Evolutionary conservation across 2,113 vertebrate species (phyloP), one percentile per base, ranked within the genome.

Genomic region (Zosterops borbonicus): DNA sequence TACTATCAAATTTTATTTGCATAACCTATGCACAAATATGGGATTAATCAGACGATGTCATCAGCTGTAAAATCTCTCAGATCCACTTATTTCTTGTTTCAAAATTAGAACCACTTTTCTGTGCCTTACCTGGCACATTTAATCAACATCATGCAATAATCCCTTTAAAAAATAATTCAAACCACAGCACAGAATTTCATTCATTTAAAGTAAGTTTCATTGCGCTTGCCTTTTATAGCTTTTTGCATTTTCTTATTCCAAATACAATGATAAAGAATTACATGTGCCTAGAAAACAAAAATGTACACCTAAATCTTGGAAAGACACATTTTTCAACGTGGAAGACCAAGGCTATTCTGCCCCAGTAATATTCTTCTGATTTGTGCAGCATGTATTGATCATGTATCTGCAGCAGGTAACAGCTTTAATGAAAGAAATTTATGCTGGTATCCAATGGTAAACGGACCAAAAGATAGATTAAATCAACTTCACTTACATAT

Each of bases 401-500:
- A n/a, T 9, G 12, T 46, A 6, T 47, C 46, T 82, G 41, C 27
- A 69, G 39, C 12, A 73, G 27, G 3, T 41, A 47, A 22, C 16
- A 62, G 3, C 9, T 65, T 64, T 14, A 68, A 44, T 37, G 23
- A 87, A 91, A 46, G 9, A 87, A 60, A 31, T 39, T 53, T 25
- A 29, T 64, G 13, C 25, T 86, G 22, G 14, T 46, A 49, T 42
- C 29, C 63, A 89, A 24, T 31, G 35, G 20, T 14, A 67, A 83
- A 68, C 31, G 37, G 33, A 71, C 27, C 17, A 46, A 73, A 68
- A 68, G 20, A 55, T 1, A 11, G 6, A 83, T 9, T 31, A 79
- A 70, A 14, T 10, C 0, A 0, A 47, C 3, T 81, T 52, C 4
- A 60, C 37, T 41, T 62, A 44, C 3, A 3, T 28, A 44, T 50